A percentile compares a stretch with the other conserved stretches of the same genome.
phyloP scores from a whole-genome alignment of 2,888 invertebrate species.

The Agriopis leucophaearia region DNA sequence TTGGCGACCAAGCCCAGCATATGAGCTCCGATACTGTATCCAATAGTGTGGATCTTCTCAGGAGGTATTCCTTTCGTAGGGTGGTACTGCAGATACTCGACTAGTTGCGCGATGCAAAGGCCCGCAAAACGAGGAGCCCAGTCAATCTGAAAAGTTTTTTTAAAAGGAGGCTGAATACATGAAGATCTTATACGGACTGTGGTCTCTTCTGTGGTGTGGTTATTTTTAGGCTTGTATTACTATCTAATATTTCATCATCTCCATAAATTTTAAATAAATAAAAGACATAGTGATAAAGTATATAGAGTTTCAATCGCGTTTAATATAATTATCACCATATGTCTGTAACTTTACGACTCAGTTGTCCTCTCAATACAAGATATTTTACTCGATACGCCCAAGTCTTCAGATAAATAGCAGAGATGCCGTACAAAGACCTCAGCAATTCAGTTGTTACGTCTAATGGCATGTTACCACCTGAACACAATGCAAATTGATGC shows the following conservation, averaged over 20 bases:
- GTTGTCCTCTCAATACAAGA: too few relatives aligned
- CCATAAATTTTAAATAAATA: background rate
- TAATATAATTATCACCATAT: too few relatives aligned
- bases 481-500: constrained; percentile 37
- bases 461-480: constrained; percentile 28
- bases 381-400: background rate
- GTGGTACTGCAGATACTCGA: constrained; percentile 92
- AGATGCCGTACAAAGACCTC: constrained; percentile 10
- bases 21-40: constrained; percentile 95
- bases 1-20: constrained; percentile 94
- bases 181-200: constrained; percentile 90
- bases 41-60: constrained; percentile 92
- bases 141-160: constrained; percentile 74
- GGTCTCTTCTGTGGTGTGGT: too few relatives aligned
- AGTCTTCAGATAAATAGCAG: background rate
- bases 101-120: constrained; percentile 93
- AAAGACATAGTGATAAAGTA: too few relatives aligned
- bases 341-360: too few relatives aligned
- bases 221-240: too few relatives aligned
- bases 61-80: constrained; percentile 90
- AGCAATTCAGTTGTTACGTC: constrained; percentile 35
- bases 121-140: constrained; percentile 89
- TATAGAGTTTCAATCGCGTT: too few relatives aligned
- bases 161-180: constrained; percentile 92
- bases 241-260: too few relatives aligned